Evolutionary conservation across 1,140 invertebrate genomes (phyloP), one percentile per base, ranked within the genome.

Genomic region (Drusus annulatus): DNA sequence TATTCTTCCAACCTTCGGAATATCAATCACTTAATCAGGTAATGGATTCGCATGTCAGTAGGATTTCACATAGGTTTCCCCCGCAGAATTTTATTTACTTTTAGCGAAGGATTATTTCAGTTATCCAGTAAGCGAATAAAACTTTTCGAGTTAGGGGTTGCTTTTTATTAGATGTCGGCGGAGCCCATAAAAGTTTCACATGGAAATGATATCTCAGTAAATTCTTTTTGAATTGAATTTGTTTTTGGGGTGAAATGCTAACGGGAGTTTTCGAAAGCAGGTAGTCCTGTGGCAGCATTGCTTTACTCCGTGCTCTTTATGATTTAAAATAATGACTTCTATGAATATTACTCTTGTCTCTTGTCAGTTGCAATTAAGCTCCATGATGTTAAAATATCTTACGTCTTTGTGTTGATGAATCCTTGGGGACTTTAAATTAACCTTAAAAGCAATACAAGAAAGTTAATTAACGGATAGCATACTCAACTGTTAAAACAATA

Each of bases 161-260:
- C 65, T 73, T 79, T 79, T 80, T 83, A 80, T 83, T 83, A 80
- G 78, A 78, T 78, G 76, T 83, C 52, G 68, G 81, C 78, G 76
- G 45, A 62, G 68, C 76, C 78, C 69, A 83, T 83, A 83, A 83
- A 83, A 83, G 79, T 83, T 83, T 79, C 65, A 78, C 81, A 83
- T 83, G 80, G 75, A 83, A 83, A 83, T 83, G 79, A 83, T 83
- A 83, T 83, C 81, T 79, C 76, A 79, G 81, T 80, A 80, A 83
- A 83, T 83, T 79, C 81, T 80, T 80, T 82, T 80, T 51, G 81
- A 80, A 83, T 83, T 83, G 81, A 83, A 83, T 83, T 83, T 83
- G 79, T 83, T 83, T 82, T 80, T 56, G 50, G 60, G 56, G 45
- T 28, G 25, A 69, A 78, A 78, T 79, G 80, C 76, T 23, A 19